Evolutionary conservation across 2,797 vertebrate species (phyloP).

Genomic region (Todus mexicanus): DNA sequence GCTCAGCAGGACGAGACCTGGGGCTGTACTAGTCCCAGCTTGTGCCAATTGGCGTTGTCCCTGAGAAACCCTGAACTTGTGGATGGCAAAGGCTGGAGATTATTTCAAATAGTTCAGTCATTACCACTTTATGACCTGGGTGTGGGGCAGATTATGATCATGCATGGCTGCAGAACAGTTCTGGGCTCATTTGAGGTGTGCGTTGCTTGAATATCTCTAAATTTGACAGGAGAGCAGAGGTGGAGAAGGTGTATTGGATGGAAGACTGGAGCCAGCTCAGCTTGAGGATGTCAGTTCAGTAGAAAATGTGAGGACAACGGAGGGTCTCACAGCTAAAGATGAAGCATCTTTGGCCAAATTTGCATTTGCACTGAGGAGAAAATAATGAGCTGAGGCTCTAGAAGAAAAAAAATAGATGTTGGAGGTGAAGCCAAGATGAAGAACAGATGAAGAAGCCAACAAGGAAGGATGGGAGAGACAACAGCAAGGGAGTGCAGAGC

Average conservation of each 20-base stretch:
- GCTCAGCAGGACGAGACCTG: background rate
- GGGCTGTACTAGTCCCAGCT: background rate
- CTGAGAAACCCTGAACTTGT: background rate
- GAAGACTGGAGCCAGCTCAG: background rate
- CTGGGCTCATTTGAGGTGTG: background rate
- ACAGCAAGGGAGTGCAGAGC: background rate
- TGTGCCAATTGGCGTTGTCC: background rate
- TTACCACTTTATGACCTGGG: rapidly evolving
- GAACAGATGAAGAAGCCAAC: background rate
- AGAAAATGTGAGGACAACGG: rapidly evolving
- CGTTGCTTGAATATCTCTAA: background rate
- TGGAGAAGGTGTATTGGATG: background rate
- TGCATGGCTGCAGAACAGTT: background rate
- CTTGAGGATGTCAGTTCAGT: background rate
- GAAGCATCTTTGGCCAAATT: background rate
- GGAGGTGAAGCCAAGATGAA: background rate
- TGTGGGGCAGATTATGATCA: background rate
- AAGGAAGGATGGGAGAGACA: background rate
- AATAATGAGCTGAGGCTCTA: background rate
- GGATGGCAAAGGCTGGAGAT: background rate
- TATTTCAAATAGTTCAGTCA: background rate
- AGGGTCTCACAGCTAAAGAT: background rate
- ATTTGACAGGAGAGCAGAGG: background rate
- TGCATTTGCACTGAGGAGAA: background rate
- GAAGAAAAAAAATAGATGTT: background rate